phyloP scores from a whole-genome alignment of 2,113 vertebrate species.

The Prolemur simus region DNA sequence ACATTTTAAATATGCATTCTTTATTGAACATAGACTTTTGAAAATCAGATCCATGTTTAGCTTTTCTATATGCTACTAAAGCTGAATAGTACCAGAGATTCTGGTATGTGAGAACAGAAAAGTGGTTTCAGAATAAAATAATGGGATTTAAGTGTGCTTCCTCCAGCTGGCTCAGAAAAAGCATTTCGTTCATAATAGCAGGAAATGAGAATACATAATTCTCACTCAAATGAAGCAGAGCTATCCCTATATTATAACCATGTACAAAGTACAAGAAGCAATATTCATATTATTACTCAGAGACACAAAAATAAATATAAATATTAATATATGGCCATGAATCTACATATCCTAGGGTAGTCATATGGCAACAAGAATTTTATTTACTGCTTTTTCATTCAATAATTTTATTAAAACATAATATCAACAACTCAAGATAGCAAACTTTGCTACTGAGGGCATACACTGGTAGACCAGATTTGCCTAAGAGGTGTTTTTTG shows the following conservation, averaged over 20 bases:
- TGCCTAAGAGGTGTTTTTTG: background rate
- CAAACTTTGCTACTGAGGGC: background rate
- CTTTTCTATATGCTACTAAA: background rate
- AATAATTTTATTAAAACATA: background rate
- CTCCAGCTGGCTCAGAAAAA: background rate
- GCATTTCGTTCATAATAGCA: background rate
- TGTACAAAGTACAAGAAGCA: background rate
- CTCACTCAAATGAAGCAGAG: background rate
- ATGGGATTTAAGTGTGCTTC: constrained; percentile 8
- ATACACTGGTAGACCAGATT: background rate
- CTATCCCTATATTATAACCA: background rate
- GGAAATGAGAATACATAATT: background rate
- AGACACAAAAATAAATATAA: background rate
- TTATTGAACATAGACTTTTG: background rate
- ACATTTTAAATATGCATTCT: background rate
- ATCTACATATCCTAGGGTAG: background rate
- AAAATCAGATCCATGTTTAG: background rate
- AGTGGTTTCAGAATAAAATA: constrained; percentile 13
- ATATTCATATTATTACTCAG: background rate
- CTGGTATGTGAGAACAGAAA: background rate
- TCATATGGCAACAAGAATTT: background rate
- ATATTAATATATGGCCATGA: background rate
- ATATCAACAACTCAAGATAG: background rate
- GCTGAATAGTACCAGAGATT: background rate
- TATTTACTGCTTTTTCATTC: background rate